Evolutionary conservation across 2,113 vertebrate genomes (phyloP).

Genomic region (Helogale parvula): DNA sequence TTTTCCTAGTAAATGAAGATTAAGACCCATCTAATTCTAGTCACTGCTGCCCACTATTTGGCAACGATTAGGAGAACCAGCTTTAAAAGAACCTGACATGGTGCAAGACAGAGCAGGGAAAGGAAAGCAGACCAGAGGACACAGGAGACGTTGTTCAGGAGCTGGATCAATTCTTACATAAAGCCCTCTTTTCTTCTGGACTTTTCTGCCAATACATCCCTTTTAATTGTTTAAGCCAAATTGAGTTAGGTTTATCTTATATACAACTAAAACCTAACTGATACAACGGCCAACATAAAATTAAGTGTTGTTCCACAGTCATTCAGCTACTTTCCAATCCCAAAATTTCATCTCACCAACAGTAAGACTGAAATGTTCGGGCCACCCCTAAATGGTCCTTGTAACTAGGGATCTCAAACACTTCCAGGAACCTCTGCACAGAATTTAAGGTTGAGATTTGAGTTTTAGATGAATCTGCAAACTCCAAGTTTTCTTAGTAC

Average conservation of each 20-base stretch:
- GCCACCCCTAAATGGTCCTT: background rate
- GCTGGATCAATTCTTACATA: background rate
- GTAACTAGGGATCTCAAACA: background rate
- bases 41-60: background rate
- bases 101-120: background rate
- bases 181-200: background rate
- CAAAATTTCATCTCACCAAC: background rate
- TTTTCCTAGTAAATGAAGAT: background rate
- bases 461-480: background rate
- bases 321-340: background rate
- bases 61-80: background rate
- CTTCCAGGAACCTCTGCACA: background rate
- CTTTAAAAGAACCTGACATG: background rate
- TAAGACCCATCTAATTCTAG: background rate
- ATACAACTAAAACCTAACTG: background rate
- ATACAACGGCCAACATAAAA: background rate
- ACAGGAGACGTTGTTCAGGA: background rate
- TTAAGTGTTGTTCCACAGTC: background rate
- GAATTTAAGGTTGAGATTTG: slow-evolving; percentile 15
- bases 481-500: background rate
- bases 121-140: background rate
- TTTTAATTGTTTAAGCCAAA: background rate
- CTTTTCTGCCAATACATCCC: background rate
- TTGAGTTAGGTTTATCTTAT: background rate
- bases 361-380: background rate